phyloP scores from a whole-genome alignment of 2,113 vertebrate genomes.

The Copsychus sechellarum region DNA sequence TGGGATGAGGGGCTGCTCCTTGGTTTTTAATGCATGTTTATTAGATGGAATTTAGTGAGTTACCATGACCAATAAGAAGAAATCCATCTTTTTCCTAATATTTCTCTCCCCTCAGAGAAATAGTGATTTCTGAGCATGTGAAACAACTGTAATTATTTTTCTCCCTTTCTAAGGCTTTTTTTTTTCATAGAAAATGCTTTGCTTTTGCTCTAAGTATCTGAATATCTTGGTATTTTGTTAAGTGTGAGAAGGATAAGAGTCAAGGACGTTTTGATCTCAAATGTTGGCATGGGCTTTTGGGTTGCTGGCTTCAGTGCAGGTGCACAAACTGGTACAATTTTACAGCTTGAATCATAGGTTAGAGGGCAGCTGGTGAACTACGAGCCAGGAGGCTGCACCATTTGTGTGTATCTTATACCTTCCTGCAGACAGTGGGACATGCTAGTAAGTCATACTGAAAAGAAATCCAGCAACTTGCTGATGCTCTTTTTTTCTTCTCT shows the following conservation, averaged over 20 bases:
- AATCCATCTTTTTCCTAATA: not conserved
- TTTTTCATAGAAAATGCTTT: not conserved
- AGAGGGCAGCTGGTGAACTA: not conserved
- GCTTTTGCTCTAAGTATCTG: not conserved
- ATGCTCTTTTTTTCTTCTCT: not conserved
- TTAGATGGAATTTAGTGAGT: not conserved
- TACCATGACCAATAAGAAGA: fast-evolving
- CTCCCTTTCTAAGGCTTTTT: not conserved
- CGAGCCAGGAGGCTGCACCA: fast-evolving
- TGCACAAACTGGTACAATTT: not conserved
- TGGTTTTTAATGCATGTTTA: not conserved
- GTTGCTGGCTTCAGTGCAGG: not conserved
- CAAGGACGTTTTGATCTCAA: not conserved
- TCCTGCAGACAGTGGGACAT: not conserved
- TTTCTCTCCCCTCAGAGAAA: not conserved
- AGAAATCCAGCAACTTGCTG: not conserved
- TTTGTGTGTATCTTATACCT: not conserved
- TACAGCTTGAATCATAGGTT: not conserved
- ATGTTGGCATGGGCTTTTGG: not conserved
- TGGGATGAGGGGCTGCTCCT: not conserved
- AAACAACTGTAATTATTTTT: not conserved
- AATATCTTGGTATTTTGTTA: not conserved
- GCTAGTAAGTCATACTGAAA: not conserved
- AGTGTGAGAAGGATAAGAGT: not conserved
- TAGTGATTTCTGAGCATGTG: not conserved